A percentile compares a stretch with the other conserved stretches of the same genome.
These are phyloP conservation scores for Nemoura dubitans DNA, from an alignment of 2,888 invertebrate genomes.

Conservation along the genomic window DNA sequence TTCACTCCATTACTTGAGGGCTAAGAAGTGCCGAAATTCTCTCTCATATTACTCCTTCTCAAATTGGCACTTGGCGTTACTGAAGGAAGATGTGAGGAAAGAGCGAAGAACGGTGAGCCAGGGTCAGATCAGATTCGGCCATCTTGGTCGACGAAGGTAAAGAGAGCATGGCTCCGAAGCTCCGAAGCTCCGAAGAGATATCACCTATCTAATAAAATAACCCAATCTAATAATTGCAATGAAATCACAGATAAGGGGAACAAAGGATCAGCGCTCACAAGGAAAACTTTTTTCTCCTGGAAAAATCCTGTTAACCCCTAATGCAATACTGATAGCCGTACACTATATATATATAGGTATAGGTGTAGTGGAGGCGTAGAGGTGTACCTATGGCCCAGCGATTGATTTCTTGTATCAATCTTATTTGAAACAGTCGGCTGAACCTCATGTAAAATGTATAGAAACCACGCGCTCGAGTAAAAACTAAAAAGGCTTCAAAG, in stretches of 20 bases:
- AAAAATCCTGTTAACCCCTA: not conserved
- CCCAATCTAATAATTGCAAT: not conserved
- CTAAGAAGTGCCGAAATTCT: slow-evolving; percentile 26
- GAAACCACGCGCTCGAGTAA: not conserved
- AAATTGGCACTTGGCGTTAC: slow-evolving; percentile 9
- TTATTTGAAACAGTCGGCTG: not conserved
- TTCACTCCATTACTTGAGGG: slow-evolving; percentile 18
- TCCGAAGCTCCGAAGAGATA: not conserved
- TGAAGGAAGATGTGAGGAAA: not conserved
- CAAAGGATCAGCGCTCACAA: not conserved
- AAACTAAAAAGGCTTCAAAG: not conserved
- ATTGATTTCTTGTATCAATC: slow-evolving; percentile 7
- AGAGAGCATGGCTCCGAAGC: not conserved
- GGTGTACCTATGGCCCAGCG: not conserved
- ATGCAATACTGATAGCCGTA: not conserved
- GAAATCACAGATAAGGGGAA: not conserved
- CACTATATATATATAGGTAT: too few relatives aligned
- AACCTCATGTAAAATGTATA: slow-evolving; percentile 24
- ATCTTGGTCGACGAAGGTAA: not conserved
- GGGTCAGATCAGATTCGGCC: not conserved
- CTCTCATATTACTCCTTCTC: slow-evolving; percentile 17
- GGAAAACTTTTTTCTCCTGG: not conserved
- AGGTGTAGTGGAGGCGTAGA: too few relatives aligned
- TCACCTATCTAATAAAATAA: not conserved
- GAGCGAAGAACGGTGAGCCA: not conserved